Evolutionary conservation across 1,140 invertebrate species (phyloP).

Genomic region (Heliconius hermathena): DNA sequence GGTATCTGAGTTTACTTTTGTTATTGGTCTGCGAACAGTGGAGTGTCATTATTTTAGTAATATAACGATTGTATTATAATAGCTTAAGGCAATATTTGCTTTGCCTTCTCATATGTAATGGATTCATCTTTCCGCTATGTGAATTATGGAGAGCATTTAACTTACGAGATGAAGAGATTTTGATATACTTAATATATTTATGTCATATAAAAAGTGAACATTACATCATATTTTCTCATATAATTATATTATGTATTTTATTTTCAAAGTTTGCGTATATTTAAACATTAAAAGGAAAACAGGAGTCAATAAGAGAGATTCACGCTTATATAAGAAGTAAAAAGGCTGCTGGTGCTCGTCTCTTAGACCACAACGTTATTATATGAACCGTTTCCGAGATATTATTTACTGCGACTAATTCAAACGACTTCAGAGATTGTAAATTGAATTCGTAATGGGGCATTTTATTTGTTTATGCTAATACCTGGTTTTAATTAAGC

Average conservation of each 20-base stretch:
- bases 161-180: background rate
- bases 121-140: slow-evolving; percentile 44
- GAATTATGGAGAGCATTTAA: slow-evolving; percentile 21
- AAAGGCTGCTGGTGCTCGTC: slow-evolving; percentile 20
- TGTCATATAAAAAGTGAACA: too few species aligned
- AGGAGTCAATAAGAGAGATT: too few species aligned
- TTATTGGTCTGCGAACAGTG: background rate
- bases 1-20: background rate
- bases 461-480: slow-evolving; percentile 82
- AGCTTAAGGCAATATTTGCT: slow-evolving; percentile 46
- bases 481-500: slow-evolving; percentile 78
- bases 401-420: slow-evolving; percentile 81
- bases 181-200: background rate
- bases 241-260: too few species aligned
- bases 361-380: slow-evolving; percentile 54
- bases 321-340: background rate
- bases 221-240: too few species aligned
- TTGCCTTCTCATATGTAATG: slow-evolving; percentile 44
- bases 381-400: slow-evolving; percentile 65
- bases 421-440: slow-evolving; percentile 78
- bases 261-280: too few species aligned
- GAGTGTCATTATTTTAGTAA: slow-evolving; percentile 5
- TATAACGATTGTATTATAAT: slow-evolving; percentile 36
- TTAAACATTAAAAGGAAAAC: background rate
- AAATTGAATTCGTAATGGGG: slow-evolving; percentile 80